Evolutionary conservation across 2,888 invertebrate genomes (phyloP).

Genomic region (Timandra comae): DNA sequence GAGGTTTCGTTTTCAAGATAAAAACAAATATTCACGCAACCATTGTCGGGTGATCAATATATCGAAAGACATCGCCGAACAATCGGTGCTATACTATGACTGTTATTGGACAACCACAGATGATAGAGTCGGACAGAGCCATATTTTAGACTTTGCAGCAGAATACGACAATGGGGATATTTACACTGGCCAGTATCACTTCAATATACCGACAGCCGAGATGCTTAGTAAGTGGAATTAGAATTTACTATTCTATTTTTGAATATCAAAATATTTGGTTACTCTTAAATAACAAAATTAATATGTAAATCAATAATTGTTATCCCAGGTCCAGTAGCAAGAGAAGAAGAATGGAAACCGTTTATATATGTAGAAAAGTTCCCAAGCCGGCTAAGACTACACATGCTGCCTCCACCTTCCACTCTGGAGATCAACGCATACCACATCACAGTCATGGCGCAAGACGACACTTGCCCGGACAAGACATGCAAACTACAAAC

Average conservation of each 20-base stretch:
- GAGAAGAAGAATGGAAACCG: slow-evolving; percentile 56
- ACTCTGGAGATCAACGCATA: slow-evolving; percentile 47
- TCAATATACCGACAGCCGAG: slow-evolving; percentile 58
- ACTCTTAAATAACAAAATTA: no score
- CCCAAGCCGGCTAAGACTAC: slow-evolving; percentile 44
- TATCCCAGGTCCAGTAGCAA: slow-evolving; percentile 44
- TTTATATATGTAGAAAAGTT: slow-evolving; percentile 65
- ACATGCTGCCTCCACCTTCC: slow-evolving; percentile 52
- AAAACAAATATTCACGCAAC: slow-evolving; percentile 33
- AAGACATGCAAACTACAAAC: slow-evolving; percentile 28
- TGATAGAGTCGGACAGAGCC: slow-evolving; percentile 47
- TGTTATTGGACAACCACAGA: slow-evolving; percentile 60
- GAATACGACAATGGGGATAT: slow-evolving; percentile 42
- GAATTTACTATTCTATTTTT: no score
- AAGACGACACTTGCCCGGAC: slow-evolving; percentile 32
- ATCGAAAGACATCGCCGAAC: slow-evolving; percentile 52
- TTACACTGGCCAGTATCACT: slow-evolving; percentile 59
- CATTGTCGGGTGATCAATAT: slow-evolving; percentile 63
- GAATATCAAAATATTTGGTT: no score
- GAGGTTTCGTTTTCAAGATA: slow-evolving; percentile 62
- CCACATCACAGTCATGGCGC: slow-evolving; percentile 39
- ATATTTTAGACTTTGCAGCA: slow-evolving; percentile 62
- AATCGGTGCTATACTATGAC: slow-evolving; percentile 62
- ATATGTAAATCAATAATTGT: background rate
- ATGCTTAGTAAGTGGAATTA: slow-evolving; percentile 71